Conservation (phyloP, 2,888 invertebrate genomes). For the Scaeva pyrastri region DNA sequence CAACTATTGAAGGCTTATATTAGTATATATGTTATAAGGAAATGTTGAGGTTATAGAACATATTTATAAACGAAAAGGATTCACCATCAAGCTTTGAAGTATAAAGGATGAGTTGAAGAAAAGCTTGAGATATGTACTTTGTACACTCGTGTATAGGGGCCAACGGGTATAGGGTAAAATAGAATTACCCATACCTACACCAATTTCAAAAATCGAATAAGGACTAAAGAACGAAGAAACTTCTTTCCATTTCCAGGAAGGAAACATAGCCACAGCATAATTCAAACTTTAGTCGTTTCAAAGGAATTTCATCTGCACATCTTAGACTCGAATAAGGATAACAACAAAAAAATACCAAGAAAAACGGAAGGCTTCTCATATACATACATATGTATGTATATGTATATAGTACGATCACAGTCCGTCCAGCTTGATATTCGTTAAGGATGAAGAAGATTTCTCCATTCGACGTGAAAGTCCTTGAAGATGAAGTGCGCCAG, state of each 20-base stretch:
- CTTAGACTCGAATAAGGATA: conserved; percentile 1
- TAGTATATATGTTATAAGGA: background rate
- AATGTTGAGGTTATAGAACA: conserved; percentile 64
- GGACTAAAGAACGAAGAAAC: conserved; percentile 10
- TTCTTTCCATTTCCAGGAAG: conserved; percentile 31
- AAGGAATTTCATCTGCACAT: conserved; percentile 57
- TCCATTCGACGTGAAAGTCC: conserved; percentile 22
- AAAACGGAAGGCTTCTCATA: conserved; percentile 30
- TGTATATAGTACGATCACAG: too few species aligned
- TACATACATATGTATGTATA: too few species aligned
- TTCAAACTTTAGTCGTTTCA: conserved; percentile 66
- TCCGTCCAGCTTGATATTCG: conserved; percentile 57
- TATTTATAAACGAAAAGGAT: conserved; percentile 70
- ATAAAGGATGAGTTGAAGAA: conserved; percentile 7
- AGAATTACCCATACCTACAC: conserved; percentile 39
- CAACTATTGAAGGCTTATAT: conserved; percentile 7
- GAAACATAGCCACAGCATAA: conserved; percentile 64
- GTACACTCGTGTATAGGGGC: too few species aligned
- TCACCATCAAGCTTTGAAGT: conserved; percentile 50
- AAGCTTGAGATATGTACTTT: conserved; percentile 24
- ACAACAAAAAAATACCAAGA: background rate
- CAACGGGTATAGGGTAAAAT: conserved; percentile 28
- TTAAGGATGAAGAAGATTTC: conserved; percentile 51
- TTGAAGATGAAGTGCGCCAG: conserved; percentile 14
- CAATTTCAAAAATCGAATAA: conserved; percentile 51